These are phyloP conservation scores for Penaeus vannamei DNA, from an alignment of 1,140 invertebrate genomes.

Conservation along the genomic window DNA sequence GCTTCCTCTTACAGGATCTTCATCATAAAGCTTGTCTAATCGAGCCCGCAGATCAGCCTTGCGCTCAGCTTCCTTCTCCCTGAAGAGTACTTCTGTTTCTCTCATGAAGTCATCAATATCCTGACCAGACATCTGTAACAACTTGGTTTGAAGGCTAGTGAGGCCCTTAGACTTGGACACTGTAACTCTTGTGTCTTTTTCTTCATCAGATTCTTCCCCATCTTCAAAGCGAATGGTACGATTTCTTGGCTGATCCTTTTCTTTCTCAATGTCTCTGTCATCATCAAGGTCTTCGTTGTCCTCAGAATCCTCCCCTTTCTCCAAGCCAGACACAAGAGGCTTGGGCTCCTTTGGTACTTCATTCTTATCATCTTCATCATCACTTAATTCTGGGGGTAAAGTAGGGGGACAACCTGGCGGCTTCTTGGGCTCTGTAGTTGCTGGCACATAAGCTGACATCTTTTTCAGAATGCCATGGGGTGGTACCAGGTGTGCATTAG, in stretches of 20 bases:
- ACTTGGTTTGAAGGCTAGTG: conserved; percentile 84
- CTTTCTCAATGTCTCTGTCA: conserved; percentile 68
- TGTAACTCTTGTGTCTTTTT: conserved; percentile 54
- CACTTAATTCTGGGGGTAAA: conserved; percentile 75
- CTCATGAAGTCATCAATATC: conserved; percentile 94
- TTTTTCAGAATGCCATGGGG: conserved; percentile 67
- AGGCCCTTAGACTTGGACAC: conserved; percentile 51
- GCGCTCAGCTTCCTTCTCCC: conserved; percentile 76
- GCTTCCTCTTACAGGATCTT: conserved; percentile 52
- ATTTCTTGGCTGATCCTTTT: conserved; percentile 69
- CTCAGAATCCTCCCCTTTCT: not conserved
- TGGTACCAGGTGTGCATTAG: conserved; percentile 61
- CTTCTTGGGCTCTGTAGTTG: conserved; percentile 49
- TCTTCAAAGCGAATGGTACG: conserved; percentile 69
- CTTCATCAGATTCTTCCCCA: conserved; percentile 68
- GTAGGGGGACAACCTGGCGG: conserved; percentile 67
- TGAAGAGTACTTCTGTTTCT: conserved; percentile 74
- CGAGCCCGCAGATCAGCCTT: conserved; percentile 77
- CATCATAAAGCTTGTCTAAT: conserved; percentile 67
- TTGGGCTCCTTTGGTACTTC: conserved; percentile 33
- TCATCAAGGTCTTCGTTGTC: conserved; percentile 71
- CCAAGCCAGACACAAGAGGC: not conserved
- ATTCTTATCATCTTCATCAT: conserved; percentile 74
- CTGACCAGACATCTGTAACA: conserved; percentile 88
- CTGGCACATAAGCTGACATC: conserved; percentile 51